phyloP scores from a whole-genome alignment of 2,888 invertebrate species.

The Helicoverpa assulta region DNA sequence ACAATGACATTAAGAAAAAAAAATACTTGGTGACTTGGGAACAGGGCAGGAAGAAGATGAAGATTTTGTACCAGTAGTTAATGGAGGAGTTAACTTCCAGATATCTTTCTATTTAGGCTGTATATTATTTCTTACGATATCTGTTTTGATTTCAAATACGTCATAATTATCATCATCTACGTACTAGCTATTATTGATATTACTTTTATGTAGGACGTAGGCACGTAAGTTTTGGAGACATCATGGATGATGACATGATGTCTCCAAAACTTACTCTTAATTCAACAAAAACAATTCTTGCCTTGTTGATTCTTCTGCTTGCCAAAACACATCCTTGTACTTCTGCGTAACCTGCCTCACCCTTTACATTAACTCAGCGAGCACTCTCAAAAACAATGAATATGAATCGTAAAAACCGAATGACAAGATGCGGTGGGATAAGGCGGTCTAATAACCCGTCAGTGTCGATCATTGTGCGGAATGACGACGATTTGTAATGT shows the following conservation, averaged over 20 bases:
- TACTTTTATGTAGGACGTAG: too few relatives aligned
- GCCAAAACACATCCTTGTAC: slow-evolving; percentile 27
- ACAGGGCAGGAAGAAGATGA: too few relatives aligned
- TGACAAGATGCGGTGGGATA: slow-evolving; percentile 83
- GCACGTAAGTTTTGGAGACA: too few relatives aligned
- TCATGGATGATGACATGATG: too few relatives aligned
- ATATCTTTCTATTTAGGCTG: too few relatives aligned
- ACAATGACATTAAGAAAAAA: too few relatives aligned
- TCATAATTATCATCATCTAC: neutral
- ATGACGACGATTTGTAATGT: slow-evolving; percentile 65
- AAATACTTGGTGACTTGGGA: too few relatives aligned
- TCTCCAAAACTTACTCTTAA: too few relatives aligned
- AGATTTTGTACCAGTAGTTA: too few relatives aligned
- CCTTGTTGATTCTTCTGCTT: too few relatives aligned
- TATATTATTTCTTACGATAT: neutral
- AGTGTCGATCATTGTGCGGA: slow-evolving; percentile 59
- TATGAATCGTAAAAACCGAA: slow-evolving; percentile 80
- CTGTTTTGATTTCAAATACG: neutral
- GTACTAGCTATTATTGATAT: neutral
- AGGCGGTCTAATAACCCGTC: slow-evolving; percentile 79
- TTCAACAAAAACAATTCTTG: too few relatives aligned
- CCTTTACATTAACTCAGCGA: slow-evolving; percentile 55
- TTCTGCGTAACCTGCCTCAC: slow-evolving; percentile 37
- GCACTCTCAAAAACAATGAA: slow-evolving; percentile 85
- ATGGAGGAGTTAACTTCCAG: too few relatives aligned